These are phyloP conservation scores for Agrypnus murinus DNA, from an alignment of 2,888 invertebrate genomes.

Conservation along the genomic window DNA sequence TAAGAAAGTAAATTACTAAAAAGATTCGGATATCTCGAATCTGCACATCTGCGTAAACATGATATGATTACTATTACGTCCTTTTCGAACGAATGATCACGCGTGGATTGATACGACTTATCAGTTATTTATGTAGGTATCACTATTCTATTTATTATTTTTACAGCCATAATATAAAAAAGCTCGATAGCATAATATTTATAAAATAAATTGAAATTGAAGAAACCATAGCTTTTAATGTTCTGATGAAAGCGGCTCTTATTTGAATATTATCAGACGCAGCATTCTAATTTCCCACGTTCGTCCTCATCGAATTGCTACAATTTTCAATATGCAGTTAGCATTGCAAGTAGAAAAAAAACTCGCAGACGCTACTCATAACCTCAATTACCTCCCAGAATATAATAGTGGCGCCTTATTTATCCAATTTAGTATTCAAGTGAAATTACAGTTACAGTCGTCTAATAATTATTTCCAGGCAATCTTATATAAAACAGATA, in stretches of 20 bases:
- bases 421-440: conserved; percentile 4
- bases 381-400: neutral
- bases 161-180: no score
- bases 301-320: no score
- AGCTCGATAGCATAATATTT: no score
- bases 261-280: neutral
- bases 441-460: neutral
- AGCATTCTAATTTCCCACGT: no score
- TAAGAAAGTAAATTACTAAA: conserved; percentile 1
- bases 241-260: no score
- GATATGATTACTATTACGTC: neutral
- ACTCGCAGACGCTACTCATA: neutral
- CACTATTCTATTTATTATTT: no score
- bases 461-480: neutral
- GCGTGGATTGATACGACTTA: conserved; percentile 11
- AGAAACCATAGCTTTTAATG: no score
- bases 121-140: neutral
- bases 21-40: conserved; percentile 8
- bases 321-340: no score
- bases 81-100: conserved; percentile 15
- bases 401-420: conserved; percentile 3
- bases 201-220: no score
- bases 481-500: conserved; percentile 11
- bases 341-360: neutral
- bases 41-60: conserved; percentile 28